Evolutionary conservation across 92 coral and sea anemone genomes (phyloP).

Genomic region (Palythoa heliodiscus): DNA sequence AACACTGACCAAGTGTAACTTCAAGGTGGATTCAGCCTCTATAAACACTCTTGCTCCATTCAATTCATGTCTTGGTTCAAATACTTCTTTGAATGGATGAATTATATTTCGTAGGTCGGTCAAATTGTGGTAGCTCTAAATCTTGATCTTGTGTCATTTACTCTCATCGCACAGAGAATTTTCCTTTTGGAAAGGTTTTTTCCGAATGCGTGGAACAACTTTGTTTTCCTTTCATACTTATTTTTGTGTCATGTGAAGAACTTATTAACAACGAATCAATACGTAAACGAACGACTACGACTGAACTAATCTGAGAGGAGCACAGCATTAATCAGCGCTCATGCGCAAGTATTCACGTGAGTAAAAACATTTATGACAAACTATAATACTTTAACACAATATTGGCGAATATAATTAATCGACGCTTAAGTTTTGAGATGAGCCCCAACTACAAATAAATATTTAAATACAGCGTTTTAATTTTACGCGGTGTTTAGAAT

Average conservation of each 20-base stretch:
- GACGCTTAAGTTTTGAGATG: not conserved
- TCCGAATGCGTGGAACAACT: not conserved
- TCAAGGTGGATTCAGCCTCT: not conserved
- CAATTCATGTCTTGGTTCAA: not conserved
- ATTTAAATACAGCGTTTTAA: not conserved
- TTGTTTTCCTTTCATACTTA: not conserved
- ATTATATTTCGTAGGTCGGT: not conserved
- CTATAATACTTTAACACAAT: not conserved
- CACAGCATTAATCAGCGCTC: not conserved
- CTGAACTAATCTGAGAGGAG: not conserved
- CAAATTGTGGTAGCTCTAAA: not conserved
- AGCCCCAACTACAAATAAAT: not conserved
- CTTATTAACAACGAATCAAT: too few relatives aligned
- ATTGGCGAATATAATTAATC: conserved; percentile 15
- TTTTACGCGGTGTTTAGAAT: not conserved
- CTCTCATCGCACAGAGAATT: not conserved
- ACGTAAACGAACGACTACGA: not conserved
- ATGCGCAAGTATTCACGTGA: not conserved
- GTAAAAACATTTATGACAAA: not conserved
- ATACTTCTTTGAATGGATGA: not conserved
- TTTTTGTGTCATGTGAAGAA: not conserved
- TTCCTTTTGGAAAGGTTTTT: not conserved
- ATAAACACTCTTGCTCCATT: not conserved
- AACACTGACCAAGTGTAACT: not conserved
- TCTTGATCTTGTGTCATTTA: not conserved